Percentiles rank a stretch among this genome's conserved stretches.
These are phyloP conservation scores for Coranthus polyacanthus DNA, from an alignment of 2,797 vertebrate species.

Conservation along the genomic window DNA sequence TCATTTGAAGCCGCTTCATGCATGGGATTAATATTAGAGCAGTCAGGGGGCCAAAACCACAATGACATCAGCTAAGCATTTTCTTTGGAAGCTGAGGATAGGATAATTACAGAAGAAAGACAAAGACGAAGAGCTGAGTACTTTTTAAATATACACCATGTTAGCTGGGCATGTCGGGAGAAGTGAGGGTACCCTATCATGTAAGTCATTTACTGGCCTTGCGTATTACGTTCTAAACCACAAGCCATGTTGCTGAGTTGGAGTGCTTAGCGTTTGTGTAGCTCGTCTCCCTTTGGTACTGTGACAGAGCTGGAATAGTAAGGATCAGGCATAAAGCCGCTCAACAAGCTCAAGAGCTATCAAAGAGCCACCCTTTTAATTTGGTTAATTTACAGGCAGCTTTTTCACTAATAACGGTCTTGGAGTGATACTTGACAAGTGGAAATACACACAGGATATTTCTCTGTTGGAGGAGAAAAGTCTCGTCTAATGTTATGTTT, in stretches of 20 bases:
- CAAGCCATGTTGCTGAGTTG: constrained; percentile 68
- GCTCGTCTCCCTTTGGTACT: constrained; percentile 73
- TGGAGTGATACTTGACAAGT: constrained; percentile 85
- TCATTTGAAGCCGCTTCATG: constrained; percentile 70
- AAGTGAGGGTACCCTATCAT: constrained; percentile 70
- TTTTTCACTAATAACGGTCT: constrained; percentile 79
- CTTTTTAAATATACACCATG: constrained; percentile 84
- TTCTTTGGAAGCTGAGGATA: constrained; percentile 75
- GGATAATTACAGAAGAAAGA: constrained; percentile 84
- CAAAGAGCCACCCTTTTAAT: constrained; percentile 79
- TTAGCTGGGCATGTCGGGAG: constrained; percentile 68
- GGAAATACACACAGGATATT: constrained; percentile 76
- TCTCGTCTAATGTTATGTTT: constrained; percentile 47
- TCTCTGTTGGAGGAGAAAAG: constrained; percentile 69
- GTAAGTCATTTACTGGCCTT: constrained; percentile 75
- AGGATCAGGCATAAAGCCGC: constrained; percentile 78
- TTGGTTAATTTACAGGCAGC: constrained; percentile 82
- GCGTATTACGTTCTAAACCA: constrained; percentile 71
- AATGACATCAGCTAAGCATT: constrained; percentile 83
- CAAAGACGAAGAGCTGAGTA: constrained; percentile 80
- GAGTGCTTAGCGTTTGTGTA: constrained; percentile 66
- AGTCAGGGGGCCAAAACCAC: constrained; percentile 78
- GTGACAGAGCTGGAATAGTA: constrained; percentile 76
- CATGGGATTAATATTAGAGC: constrained; percentile 81
- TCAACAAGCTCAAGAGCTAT: constrained; percentile 80